A percentile compares a stretch with the other conserved stretches of the same genome.
Evolutionary conservation across 2,888 invertebrate genomes (phyloP).

Genomic region (Actias luna): DNA sequence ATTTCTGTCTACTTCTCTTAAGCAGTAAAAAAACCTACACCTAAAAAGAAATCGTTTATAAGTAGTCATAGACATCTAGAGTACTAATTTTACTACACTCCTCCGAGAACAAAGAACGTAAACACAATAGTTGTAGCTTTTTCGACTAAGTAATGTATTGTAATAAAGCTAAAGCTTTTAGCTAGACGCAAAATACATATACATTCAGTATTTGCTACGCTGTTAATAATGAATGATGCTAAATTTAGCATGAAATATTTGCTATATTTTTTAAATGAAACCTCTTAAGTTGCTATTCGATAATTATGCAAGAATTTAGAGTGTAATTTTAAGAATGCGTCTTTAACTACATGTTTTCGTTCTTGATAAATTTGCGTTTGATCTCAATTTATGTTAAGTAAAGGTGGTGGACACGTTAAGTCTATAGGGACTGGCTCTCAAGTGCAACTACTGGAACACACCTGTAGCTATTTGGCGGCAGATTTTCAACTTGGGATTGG

Average conservation of each 20-base stretch:
- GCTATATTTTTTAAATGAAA: background rate
- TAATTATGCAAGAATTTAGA: background rate
- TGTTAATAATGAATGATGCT: background rate
- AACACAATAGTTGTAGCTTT: background rate
- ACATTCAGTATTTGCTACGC: background rate
- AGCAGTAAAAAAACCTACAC: background rate
- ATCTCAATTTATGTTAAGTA: background rate
- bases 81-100: constrained; percentile 1
- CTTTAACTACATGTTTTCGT: too few relatives aligned
- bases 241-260: background rate
- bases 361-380: too few relatives aligned
- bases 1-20: too few relatives aligned
- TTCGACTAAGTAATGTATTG: constrained; percentile 2
- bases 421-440: too few relatives aligned
- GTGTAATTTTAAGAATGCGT: too few relatives aligned
- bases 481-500: too few relatives aligned
- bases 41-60: background rate
- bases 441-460: too few relatives aligned
- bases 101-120: background rate
- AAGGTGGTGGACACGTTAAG: too few relatives aligned
- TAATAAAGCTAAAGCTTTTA: constrained; percentile 4
- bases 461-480: too few relatives aligned
- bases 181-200: background rate
- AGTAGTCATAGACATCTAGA: background rate
- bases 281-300: background rate